Conservation (phyloP, 2,888 invertebrate species). For the Cataglyphis livida region DNA sequence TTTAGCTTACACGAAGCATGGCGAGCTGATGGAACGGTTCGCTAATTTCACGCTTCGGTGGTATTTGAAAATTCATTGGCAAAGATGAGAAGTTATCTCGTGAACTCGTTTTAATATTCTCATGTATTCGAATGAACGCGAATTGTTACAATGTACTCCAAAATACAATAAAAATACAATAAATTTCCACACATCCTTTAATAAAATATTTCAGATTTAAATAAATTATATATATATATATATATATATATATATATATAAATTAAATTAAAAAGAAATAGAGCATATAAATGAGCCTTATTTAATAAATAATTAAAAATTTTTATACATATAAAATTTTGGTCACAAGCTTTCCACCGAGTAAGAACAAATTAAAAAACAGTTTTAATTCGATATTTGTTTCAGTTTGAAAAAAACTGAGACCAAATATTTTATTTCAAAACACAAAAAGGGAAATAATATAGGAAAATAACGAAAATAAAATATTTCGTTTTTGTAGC, state of each 20-base stretch:
- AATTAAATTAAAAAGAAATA: background rate
- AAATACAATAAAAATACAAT: background rate
- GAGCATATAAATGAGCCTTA: background rate
- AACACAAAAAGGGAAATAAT: no score
- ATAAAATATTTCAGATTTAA: background rate
- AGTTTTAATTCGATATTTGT: slow-evolving; percentile 15
- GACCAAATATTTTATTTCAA: slow-evolving; percentile 23
- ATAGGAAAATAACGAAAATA: background rate
- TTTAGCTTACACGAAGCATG: slow-evolving; percentile 63
- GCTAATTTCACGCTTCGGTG: slow-evolving; percentile 73
- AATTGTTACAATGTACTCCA: background rate
- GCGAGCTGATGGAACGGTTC: slow-evolving; percentile 62
- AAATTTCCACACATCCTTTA: background rate
- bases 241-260: background rate
- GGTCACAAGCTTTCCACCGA: background rate
- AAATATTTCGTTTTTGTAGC: slow-evolving; percentile 42
- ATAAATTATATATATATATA: background rate
- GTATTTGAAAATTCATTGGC: slow-evolving; percentile 64
- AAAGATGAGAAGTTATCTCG: slow-evolving; percentile 49
- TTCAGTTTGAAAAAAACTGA: slow-evolving; percentile 13
- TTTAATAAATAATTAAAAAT: background rate
- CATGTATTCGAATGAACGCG: background rate
- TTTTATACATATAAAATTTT: background rate
- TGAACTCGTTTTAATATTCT: slow-evolving; percentile 31
- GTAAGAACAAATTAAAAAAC: background rate